phyloP scores from a whole-genome alignment of 2,888 invertebrate species.

The Seira sanloemensis region DNA sequence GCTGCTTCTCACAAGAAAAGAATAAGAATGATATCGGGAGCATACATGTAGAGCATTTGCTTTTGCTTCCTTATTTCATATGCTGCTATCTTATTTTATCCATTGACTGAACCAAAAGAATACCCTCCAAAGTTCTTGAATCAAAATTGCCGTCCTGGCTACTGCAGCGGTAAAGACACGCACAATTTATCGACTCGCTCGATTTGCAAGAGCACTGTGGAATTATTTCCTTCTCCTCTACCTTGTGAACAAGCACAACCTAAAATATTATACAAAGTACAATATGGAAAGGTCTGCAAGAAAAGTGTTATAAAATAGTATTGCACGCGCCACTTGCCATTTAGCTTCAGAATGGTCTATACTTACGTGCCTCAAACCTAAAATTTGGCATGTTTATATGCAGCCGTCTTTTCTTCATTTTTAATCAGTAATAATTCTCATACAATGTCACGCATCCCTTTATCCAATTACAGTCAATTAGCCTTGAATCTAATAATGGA shows the following conservation, averaged over 20 bases:
- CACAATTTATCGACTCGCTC: conserved; percentile 59
- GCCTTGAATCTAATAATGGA: too few relatives aligned
- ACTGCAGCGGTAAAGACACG: conserved; percentile 32
- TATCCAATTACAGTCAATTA: background rate
- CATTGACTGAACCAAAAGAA: background rate
- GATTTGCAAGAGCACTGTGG: conserved; percentile 32
- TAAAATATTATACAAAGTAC: too few relatives aligned
- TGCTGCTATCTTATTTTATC: conserved; percentile 2
- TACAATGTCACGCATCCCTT: background rate
- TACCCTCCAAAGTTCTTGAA: background rate
- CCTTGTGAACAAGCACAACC: too few relatives aligned
- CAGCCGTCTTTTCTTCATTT: too few relatives aligned
- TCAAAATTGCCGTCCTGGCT: background rate
- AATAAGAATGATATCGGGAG: background rate
- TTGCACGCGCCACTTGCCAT: too few relatives aligned
- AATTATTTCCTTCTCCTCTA: too few relatives aligned
- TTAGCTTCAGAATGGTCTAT: too few relatives aligned
- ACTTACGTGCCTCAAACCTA: too few relatives aligned
- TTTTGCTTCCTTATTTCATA: background rate
- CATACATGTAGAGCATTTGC: background rate
- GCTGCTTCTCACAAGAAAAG: background rate
- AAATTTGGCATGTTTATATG: too few relatives aligned
- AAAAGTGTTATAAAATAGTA: too few relatives aligned
- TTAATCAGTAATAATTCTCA: too few relatives aligned
- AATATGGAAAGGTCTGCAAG: too few relatives aligned